Conservation (phyloP, 1,140 invertebrate genomes). For the Planococcus citri region DNA sequence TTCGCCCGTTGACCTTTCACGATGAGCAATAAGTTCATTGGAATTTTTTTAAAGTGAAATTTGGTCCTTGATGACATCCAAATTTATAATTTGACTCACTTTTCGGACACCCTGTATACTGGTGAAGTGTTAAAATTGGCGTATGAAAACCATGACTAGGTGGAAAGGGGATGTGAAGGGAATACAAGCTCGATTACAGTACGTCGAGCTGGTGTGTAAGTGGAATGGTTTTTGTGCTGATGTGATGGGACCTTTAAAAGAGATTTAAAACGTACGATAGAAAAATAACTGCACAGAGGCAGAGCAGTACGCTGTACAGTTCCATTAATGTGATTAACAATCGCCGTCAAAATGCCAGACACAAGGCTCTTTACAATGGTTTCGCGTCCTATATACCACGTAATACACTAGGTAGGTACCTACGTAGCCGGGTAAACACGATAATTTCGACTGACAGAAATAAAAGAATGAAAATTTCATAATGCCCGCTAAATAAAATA, state of each 20-base stretch:
- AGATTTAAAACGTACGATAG: conserved; percentile 1
- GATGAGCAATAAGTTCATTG: too few species aligned
- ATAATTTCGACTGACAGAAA: background rate
- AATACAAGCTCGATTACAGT: background rate
- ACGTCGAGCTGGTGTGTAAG: too few species aligned
- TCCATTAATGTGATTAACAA: background rate
- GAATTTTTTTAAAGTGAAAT: too few species aligned
- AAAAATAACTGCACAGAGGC: too few species aligned
- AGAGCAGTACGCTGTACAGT: background rate
- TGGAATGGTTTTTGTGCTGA: background rate
- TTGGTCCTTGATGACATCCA: too few species aligned
- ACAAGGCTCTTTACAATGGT: conserved; percentile 1
- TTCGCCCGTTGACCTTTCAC: too few species aligned
- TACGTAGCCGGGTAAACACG: background rate
- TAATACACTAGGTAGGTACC: background rate
- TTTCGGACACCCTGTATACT: too few species aligned
- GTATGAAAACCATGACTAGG: too few species aligned
- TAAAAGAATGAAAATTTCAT: background rate
- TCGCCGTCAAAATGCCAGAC: background rate
- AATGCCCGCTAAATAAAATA: background rate
- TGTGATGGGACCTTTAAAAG: background rate
- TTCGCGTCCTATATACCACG: background rate
- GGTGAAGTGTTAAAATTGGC: too few species aligned
- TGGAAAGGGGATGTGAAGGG: too few species aligned
- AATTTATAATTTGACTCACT: too few species aligned